Evolutionary conservation across 2,113 vertebrate genomes (phyloP), one percentile per base, ranked within the genome.

Genomic region (Anser brachyrhynchus): DNA sequence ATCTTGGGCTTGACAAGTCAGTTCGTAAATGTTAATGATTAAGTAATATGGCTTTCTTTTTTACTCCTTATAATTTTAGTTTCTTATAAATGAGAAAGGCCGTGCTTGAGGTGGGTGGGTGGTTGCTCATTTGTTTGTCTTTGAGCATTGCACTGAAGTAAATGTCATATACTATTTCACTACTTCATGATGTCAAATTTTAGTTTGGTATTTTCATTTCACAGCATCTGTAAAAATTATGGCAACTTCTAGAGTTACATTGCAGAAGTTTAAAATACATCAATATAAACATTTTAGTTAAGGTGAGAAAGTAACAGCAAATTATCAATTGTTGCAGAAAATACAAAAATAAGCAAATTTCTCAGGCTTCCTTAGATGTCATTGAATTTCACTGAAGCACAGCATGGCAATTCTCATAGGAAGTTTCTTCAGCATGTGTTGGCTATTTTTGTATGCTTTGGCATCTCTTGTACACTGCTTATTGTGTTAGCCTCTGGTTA

Each of bases 381-480:
- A 80, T 37, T 78, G 75, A 54, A 76, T 92, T 61, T 65, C 62
- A 49, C 41, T 77, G 17, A 82, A 88, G 61, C 43, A 82, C 65
- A 84, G 33, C 37, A 41, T 91, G 85, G 58, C 33, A 23, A 33
- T 75, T 93, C 44, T 82, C 25, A 5, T 21, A 79, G 57, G 76
- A 79, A 73, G 37, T 90, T 87, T 64, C 57, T 93, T 87, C 55
- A 95, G 81, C 93, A 92, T 66, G 69, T 58, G 58, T 64, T 96
- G 84, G 49, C 76, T 83, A 65, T 0, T 76, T 72, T 17, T 79
- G n/a, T 84, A 52, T 0, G 14, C 72, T 95, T 94, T 69, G 66
- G 33, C 84, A 89, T 87, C 51, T 81, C 70, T 12, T 64, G 16
- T 70, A 5, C n/a, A 23, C 43, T 49, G n/a, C 26, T 54, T 61